Conservation (phyloP, 2,113 vertebrate genomes). For the Cnemophilus loriae region DNA sequence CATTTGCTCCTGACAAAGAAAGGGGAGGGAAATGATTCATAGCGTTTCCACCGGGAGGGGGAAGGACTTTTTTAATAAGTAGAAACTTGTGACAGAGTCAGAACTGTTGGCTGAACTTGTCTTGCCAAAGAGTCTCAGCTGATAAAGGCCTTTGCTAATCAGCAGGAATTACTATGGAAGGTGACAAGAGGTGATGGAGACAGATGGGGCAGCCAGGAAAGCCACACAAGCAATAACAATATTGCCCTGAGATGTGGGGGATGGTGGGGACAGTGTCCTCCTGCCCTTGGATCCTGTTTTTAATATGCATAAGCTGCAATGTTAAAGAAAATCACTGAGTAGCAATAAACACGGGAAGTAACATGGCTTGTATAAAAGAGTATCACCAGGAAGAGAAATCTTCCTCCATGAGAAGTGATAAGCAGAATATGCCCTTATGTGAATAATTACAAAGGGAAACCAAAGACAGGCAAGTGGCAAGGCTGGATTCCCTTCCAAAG, state of each 20-base stretch:
- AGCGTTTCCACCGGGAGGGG: background rate
- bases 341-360: background rate
- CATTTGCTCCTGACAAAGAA: slow-evolving; percentile 51
- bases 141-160: slow-evolving; percentile 40
- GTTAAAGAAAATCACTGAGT: background rate
- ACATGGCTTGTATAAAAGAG: background rate
- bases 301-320: background rate
- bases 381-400: background rate
- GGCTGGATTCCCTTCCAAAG: background rate
- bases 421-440: background rate
- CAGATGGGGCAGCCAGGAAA: slow-evolving; percentile 36
- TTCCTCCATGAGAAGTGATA: background rate
- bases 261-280: background rate
- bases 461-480: background rate
- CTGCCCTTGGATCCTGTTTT: slow-evolving; percentile 28
- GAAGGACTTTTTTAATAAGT: background rate
- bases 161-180: slow-evolving; percentile 41
- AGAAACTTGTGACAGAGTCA: background rate
- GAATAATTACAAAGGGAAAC: background rate
- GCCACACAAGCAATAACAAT: background rate
- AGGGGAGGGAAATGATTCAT: slow-evolving; percentile 50
- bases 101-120: slow-evolving; percentile 18
- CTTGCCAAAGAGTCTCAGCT: background rate
- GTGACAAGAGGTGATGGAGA: slow-evolving; percentile 42
- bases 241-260: background rate